Conservation (phyloP, 2,113 vertebrate species). For the Collichthys lucidus region DNA sequence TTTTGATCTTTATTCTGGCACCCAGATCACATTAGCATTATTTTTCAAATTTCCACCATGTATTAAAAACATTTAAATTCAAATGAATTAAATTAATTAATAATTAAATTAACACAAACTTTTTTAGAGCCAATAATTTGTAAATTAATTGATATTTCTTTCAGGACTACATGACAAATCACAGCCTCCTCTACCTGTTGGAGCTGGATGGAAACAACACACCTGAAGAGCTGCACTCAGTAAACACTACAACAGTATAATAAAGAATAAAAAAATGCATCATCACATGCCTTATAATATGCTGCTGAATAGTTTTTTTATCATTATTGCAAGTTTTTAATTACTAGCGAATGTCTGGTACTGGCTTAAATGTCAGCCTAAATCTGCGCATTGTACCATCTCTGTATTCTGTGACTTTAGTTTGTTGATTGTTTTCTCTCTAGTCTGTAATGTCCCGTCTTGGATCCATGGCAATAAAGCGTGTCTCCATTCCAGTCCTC, state of each 20-base stretch:
- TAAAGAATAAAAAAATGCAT: neutral
- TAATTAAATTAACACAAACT: too few species aligned
- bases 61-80: too few species aligned
- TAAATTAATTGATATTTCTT: neutral
- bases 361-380: neutral
- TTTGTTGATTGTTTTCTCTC: slow-evolving; percentile 40
- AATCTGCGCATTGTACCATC: neutral
- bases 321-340: neutral
- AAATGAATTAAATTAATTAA: too few species aligned
- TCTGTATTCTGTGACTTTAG: neutral
- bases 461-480: slow-evolving; percentile 86
- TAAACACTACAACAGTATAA: slow-evolving; percentile 60
- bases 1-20: too few species aligned
- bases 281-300: neutral
- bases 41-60: too few species aligned
- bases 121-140: neutral
- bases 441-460: slow-evolving; percentile 88
- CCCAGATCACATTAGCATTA: too few species aligned
- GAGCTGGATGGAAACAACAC: slow-evolving; percentile 91
- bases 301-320: neutral
- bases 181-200: slow-evolving; percentile 86
- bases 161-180: slow-evolving; percentile 89
- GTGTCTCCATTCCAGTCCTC: slow-evolving; percentile 83
- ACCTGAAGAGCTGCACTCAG: slow-evolving; percentile 84
- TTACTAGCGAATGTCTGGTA: neutral